A percentile compares a stretch with the other conserved stretches of the same genome.
Conservation (phyloP, 2,888 invertebrate genomes). For the Acanthosoma haemorrhoidale region DNA sequence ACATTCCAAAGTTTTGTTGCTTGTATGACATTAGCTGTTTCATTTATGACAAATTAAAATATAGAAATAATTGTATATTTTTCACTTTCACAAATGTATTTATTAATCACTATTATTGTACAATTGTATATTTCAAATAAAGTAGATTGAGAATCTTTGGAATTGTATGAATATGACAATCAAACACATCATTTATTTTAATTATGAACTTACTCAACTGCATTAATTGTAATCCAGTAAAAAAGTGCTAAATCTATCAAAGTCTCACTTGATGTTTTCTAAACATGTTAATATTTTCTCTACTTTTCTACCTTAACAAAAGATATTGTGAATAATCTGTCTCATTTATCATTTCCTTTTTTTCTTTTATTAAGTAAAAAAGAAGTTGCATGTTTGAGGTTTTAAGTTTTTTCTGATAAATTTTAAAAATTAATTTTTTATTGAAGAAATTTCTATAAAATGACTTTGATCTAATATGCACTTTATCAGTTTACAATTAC, state of each 20-base stretch:
- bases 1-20: slow-evolving; percentile 8
- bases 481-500: background rate
- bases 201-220: background rate
- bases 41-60: background rate
- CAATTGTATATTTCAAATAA: background rate
- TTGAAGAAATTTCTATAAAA: background rate
- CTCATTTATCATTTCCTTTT: no score
- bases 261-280: background rate
- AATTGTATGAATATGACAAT: background rate
- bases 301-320: no score
- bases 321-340: no score
- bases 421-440: no score
- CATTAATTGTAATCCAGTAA: background rate
- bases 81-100: background rate
- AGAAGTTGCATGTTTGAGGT: no score
- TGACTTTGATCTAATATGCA: slow-evolving; percentile 9
- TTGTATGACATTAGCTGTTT: background rate
- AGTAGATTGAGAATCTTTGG: background rate
- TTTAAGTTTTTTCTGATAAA: no score
- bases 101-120: background rate
- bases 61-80: background rate
- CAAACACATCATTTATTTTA: background rate
- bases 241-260: background rate
- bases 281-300: no score
- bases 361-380: no score